Base-by-base conservation (phyloP, 2,888 invertebrate genomes). In the Exocentrus adspersus region DNA sequence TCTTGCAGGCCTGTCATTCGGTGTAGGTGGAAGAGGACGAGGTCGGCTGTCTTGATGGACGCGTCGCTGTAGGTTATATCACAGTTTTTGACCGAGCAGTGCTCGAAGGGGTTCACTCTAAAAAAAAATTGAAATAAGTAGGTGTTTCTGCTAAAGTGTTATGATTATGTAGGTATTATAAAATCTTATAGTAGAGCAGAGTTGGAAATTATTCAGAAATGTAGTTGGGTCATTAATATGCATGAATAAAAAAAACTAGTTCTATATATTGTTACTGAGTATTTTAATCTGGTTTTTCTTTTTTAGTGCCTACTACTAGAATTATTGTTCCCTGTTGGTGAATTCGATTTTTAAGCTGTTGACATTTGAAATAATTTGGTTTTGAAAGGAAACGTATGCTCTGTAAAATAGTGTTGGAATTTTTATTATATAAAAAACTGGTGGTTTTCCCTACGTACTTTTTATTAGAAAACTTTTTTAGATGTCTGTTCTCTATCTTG, bases 81-180 rank as follows among this genome's bases (percentile, higher is more conserved):
- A 74, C 91, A 91, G 75, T 90, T 89, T 12, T 81, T 81, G 0
- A 89, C 89, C 51, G 87, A 86, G 76, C 90, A 91, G 16, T 80
- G 77, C 21, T 81, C 79, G 75, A 90, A 86, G 0, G 88, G 86
- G 66, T 88, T 84, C 56, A 78, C 79, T 41, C 87, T 87, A 9
- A 51, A 50, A 51, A 53, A 43, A 56, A 51, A 24, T 24, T 24
- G 24, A 24, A 24, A 17, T 43, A 57, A 16, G 12, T 21, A 20
- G 12, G 6, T 7, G 54, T 20, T 24, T 24, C 24, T n/a, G n/a
- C n/a, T n/a, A n/a, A n/a, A n/a, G n/a, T n/a, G n/a, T n/a, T n/a
- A n/a, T n/a, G n/a, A n/a, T n/a, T n/a, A n/a, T n/a, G n/a, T n/a
- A n/a, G n/a, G n/a, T n/a, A n/a, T n/a, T n/a, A n/a, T n/a, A n/a